Base-by-base conservation (phyloP, 2,113 vertebrate genomes). In the Hemichromis elongatus region DNA sequence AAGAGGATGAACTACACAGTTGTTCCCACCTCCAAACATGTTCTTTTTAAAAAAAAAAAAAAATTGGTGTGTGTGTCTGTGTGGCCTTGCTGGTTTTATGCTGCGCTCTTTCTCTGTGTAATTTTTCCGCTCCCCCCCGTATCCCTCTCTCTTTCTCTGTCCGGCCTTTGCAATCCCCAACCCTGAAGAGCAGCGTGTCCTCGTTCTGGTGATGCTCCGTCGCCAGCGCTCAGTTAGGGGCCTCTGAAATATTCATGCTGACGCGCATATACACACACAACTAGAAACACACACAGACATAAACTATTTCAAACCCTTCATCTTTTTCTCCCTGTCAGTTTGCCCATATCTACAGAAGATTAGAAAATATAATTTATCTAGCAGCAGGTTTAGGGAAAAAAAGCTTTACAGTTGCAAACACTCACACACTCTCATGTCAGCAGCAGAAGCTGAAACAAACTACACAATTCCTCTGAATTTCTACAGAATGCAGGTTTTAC, bases 211-310 rank as follows among this genome's bases (percentile, higher is more conserved):
- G 86, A 88, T 77, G 88, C 90, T 92, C 85, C 86, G 85, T 91
- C 26, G 37, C 90, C 82, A 47, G 81, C 40, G 35, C 87, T 83
- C 87, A 86, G 90, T 78, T 85, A 91, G 88, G 82, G 66, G 73
- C 66, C 81, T 87, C 86, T 93, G 88, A 94, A 93, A 92, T 89
- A 95, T 93, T 92, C 57, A 93, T 92, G 77, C 81, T 68, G 82
- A 91, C 40, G 89, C 73, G 88, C 91, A 92, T 61, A 79, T 28
- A 90, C 84, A 89, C 86, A 89, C 86, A 52, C 50, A 75, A 75
- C 56, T 37, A 73, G 24, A 89, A 77, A 79, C 50, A 18, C 82
- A 82, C 78, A 83, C 45, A 57, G 66, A 7, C 66, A 54, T 82
- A 84, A 54, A 83, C 84, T 52, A 56, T 87, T 86, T 83, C 53